Percentiles rank a stretch among this genome's conserved stretches.
Conservation (phyloP, 2,888 invertebrate species). For the Acholoe squamosa region DNA sequence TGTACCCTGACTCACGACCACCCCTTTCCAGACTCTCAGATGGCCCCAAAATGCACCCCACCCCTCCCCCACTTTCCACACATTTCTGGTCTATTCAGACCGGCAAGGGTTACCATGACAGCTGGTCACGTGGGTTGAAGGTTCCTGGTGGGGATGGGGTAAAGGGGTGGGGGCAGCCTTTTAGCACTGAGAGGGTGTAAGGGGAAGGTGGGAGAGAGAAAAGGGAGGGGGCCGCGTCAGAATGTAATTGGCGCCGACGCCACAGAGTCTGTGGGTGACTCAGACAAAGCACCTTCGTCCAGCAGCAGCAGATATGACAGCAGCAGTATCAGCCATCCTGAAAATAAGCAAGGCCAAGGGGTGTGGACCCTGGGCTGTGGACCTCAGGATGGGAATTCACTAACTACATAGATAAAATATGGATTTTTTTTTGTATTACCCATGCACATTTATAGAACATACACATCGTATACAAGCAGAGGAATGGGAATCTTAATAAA, state of each 20-base stretch:
- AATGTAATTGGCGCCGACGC: constrained; percentile 26
- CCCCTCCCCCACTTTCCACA: neutral
- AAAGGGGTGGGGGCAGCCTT: neutral
- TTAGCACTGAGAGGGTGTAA: neutral
- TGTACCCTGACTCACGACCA: neutral
- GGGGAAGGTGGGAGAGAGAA: neutral
- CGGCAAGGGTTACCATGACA: neutral
- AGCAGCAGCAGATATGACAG: neutral
- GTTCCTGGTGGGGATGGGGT: neutral
- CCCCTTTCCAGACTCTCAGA: neutral
- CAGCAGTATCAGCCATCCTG: neutral
- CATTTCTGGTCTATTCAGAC: neutral
- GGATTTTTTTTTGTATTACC: too few species aligned
- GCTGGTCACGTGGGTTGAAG: neutral
- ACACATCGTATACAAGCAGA: too few species aligned
- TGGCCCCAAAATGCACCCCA: neutral
- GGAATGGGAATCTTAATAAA: too few species aligned
- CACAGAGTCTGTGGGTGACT: constrained; percentile 15
- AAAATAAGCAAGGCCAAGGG: too few species aligned
- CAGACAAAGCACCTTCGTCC: constrained; percentile 18
- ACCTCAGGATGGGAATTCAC: too few species aligned
- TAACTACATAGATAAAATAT: too few species aligned
- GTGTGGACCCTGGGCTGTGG: too few species aligned
- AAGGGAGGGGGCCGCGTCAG: neutral
- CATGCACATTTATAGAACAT: too few species aligned